Evolutionary conservation across 2,888 invertebrate genomes (phyloP).

Genomic region (Blastobasis adustella): DNA sequence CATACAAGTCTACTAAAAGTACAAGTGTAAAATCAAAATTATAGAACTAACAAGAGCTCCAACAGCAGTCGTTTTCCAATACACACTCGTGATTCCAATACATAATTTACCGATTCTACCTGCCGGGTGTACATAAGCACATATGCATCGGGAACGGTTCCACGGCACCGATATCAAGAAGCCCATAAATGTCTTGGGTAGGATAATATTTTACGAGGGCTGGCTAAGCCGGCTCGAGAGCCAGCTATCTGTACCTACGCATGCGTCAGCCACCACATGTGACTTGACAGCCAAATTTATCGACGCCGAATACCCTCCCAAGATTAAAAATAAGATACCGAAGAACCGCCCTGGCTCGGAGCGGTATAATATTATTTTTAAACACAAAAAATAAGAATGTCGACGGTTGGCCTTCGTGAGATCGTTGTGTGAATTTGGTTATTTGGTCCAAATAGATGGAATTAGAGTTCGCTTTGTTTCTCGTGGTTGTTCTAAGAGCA

Average conservation of each 20-base stretch:
- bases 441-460: too few species aligned
- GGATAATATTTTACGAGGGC: conserved; percentile 71
- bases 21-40: too few species aligned
- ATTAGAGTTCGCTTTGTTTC: too few species aligned
- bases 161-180: conserved; percentile 59
- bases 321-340: conserved; percentile 64
- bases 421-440: too few species aligned
- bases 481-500: too few species aligned
- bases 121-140: conserved; percentile 12
- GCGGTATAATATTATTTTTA: conserved; percentile 54
- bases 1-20: too few species aligned
- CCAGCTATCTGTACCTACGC: conserved; percentile 22
- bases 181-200: conserved; percentile 64
- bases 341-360: conserved; percentile 25
- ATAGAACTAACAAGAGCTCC: too few species aligned
- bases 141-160: conserved; percentile 48
- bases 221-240: conserved; percentile 35
- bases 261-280: conserved; percentile 52
- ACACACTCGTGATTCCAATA: too few species aligned
- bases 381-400: too few species aligned
- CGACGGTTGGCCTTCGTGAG: too few species aligned
- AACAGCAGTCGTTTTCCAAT: too few species aligned
- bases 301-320: conserved; percentile 64
- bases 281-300: conserved; percentile 70
- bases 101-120: neutral